These are phyloP conservation scores for Hypolimnas misippus DNA, from an alignment of 2,888 invertebrate species.

Conservation along the genomic window DNA sequence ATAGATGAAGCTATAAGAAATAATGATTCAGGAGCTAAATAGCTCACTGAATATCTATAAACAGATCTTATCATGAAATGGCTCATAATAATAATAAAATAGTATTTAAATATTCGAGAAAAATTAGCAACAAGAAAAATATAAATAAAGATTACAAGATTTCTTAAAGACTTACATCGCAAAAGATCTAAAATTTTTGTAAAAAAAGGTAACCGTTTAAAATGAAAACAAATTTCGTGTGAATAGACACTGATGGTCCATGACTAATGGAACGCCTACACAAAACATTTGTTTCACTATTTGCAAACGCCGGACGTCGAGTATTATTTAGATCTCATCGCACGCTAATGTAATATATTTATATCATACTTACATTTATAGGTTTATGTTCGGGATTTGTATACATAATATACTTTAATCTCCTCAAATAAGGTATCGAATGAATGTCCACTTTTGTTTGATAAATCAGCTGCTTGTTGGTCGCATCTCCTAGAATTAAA, in stretches of 20 bases:
- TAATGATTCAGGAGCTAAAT: too few species aligned
- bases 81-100: too few species aligned
- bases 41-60: too few species aligned
- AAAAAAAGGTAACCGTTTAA: not conserved
- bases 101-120: too few species aligned
- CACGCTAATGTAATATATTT: slow-evolving; percentile 21
- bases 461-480: slow-evolving; percentile 50
- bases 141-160: too few species aligned
- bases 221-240: not conserved
- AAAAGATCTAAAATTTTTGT: too few species aligned
- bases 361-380: slow-evolving; percentile 55
- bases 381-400: slow-evolving; percentile 49
- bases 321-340: slow-evolving; percentile 17
- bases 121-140: too few species aligned
- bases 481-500: slow-evolving; percentile 55
- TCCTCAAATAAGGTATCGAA: slow-evolving; percentile 54
- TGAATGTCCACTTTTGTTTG: slow-evolving; percentile 50
- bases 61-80: too few species aligned
- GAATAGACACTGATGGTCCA: slow-evolving; percentile 12
- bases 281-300: slow-evolving; percentile 26
- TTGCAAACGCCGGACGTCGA: slow-evolving; percentile 28
- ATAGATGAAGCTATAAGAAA: too few species aligned
- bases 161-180: too few species aligned
- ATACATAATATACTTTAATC: slow-evolving; percentile 58
- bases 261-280: slow-evolving; percentile 32